Evolutionary conservation across 2,797 vertebrate genomes (phyloP).

Genomic region (Eremophila alpestris): DNA sequence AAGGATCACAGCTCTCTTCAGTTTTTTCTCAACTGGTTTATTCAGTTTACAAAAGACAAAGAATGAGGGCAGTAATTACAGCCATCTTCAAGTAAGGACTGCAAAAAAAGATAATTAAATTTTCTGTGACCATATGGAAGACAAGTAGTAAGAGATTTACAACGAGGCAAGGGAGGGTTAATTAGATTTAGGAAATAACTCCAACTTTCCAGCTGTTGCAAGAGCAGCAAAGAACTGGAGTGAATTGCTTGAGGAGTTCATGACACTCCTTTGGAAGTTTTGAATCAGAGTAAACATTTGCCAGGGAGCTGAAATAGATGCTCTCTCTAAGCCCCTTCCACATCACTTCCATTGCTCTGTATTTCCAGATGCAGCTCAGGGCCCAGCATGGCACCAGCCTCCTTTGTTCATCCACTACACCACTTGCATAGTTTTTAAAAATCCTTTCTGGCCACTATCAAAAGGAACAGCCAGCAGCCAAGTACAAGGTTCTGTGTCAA

Average conservation of each 20-base stretch:
- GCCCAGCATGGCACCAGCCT: neutral
- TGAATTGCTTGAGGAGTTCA: neutral
- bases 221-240: neutral
- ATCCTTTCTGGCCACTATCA: neutral
- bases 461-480: neutral
- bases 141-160: neutral
- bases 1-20: neutral
- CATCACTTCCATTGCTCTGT: neutral
- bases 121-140: neutral
- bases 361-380: neutral
- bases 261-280: neutral
- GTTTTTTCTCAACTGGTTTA: neutral
- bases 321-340: neutral
- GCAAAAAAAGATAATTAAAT: neutral
- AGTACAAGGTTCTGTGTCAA: neutral
- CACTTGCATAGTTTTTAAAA: neutral
- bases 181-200: neutral
- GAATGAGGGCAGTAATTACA: neutral
- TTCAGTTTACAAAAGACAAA: slow-evolving; percentile 11
- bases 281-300: neutral
- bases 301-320: neutral
- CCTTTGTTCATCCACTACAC: neutral
- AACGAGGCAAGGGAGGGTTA: neutral
- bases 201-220: neutral
- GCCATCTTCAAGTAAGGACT: neutral